These are phyloP conservation scores for Formica aserva DNA, from an alignment of 2,888 invertebrate species.

Conservation along the genomic window DNA sequence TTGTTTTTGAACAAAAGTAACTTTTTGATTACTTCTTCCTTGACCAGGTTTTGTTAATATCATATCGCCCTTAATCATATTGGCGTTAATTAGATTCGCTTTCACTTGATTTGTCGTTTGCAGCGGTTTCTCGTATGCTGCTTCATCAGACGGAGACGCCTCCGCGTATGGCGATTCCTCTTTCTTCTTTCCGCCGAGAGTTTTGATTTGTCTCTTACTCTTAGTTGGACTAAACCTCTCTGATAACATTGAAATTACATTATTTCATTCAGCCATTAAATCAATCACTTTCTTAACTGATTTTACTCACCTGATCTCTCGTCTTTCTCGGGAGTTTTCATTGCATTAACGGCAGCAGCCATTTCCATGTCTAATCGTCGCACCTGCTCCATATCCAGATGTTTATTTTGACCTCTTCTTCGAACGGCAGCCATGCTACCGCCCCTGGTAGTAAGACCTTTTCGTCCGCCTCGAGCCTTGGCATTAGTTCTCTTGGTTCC, in stretches of 20 bases:
- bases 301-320: constrained; percentile 76
- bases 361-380: constrained; percentile 84
- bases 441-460: constrained; percentile 83
- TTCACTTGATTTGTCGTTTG: constrained; percentile 85
- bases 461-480: constrained; percentile 83
- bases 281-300: not conserved
- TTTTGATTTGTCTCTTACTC: constrained; percentile 77
- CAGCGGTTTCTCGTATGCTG: constrained; percentile 75
- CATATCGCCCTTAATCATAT: constrained; percentile 85
- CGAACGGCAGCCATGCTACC: constrained; percentile 80
- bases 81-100: constrained; percentile 87
- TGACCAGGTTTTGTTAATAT: constrained; percentile 84
- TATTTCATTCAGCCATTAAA: not conserved
- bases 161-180: constrained; percentile 73
- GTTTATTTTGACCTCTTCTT: constrained; percentile 82
- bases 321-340: constrained; percentile 83
- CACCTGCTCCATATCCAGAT: constrained; percentile 83
- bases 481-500: constrained; percentile 79
- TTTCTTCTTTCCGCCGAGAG: constrained; percentile 77
- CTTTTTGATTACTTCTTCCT: constrained; percentile 80
- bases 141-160: constrained; percentile 63
- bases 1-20: constrained; percentile 83
- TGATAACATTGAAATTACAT: constrained; percentile 48
- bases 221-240: constrained; percentile 72
- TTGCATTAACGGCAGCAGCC: constrained; percentile 85